Percentiles rank a stretch among this genome's conserved stretches.
These are phyloP conservation scores for Eolophus roseicapilla DNA, from an alignment of 2,113 vertebrate genomes.

Conservation along the genomic window DNA sequence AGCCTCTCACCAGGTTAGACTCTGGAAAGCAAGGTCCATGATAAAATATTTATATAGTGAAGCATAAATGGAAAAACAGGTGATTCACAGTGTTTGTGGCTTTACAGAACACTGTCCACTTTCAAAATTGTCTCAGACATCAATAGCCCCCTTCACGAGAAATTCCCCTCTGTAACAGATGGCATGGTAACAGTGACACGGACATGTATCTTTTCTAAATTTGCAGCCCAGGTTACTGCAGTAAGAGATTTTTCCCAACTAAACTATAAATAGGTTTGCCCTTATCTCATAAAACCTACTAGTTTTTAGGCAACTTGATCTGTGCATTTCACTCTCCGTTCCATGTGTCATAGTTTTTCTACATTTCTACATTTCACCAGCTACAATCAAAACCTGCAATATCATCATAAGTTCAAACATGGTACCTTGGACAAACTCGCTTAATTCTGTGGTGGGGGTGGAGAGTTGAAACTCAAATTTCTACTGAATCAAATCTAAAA, in stretches of 20 bases:
- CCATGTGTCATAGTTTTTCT: background rate
- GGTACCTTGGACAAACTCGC: background rate
- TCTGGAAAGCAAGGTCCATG: background rate
- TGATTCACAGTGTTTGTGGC: background rate
- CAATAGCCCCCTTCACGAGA: background rate
- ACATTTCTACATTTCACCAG: background rate
- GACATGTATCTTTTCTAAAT: background rate
- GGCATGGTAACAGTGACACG: background rate
- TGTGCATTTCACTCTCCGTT: background rate
- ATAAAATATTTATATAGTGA: background rate
- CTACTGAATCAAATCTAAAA: background rate
- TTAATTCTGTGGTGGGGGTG: background rate
- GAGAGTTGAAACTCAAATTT: background rate
- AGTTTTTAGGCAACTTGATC: background rate
- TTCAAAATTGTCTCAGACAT: background rate
- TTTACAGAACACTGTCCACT: rapidly evolving
- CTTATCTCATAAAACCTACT: background rate
- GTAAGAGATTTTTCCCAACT: background rate
- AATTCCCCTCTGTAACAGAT: background rate
- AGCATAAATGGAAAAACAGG: background rate
- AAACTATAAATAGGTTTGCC: background rate
- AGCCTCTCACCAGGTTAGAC: background rate
- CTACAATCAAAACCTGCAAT: background rate
- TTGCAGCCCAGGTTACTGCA: background rate
- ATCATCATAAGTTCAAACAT: background rate